Evolutionary conservation across 2,113 vertebrate species (phyloP).

Genomic region (Atractosteus spatula): DNA sequence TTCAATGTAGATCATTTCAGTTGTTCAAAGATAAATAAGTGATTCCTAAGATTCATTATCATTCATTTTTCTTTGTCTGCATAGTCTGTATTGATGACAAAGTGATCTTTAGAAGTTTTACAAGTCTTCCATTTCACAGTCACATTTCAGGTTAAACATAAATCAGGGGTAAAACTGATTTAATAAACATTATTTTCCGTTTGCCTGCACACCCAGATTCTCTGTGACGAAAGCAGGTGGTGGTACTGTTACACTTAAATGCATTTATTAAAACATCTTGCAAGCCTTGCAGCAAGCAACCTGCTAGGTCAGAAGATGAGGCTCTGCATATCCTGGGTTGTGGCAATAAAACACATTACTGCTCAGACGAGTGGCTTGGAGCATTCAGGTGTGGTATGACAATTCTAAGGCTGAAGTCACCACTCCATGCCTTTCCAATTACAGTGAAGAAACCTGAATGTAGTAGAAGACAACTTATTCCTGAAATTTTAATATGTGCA

Average conservation of each 20-base stretch:
- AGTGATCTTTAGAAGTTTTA: too few relatives aligned
- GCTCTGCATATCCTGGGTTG: background rate
- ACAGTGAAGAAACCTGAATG: slow-evolving; percentile 14
- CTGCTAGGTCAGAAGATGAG: background rate
- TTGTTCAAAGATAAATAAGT: slow-evolving; percentile 14
- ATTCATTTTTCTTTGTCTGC: slow-evolving; percentile 18
- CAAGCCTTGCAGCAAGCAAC: background rate
- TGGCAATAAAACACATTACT: slow-evolving; percentile 9
- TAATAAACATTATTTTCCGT: slow-evolving; percentile 37
- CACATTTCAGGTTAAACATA: slow-evolving; percentile 17
- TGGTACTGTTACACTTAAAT: slow-evolving; percentile 8
- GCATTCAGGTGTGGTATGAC: slow-evolving; percentile 9
- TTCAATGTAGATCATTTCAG: slow-evolving; percentile 20
- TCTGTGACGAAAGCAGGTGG: slow-evolving; percentile 25
- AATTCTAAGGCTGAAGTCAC: slow-evolving; percentile 2
- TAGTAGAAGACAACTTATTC: slow-evolving; percentile 5
- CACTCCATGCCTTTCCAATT: slow-evolving; percentile 17
- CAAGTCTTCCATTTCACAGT: background rate
- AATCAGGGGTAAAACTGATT: slow-evolving; percentile 16
- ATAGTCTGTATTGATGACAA: background rate
- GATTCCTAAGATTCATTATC: slow-evolving; percentile 21
- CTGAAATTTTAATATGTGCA: background rate
- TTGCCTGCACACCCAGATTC: slow-evolving; percentile 27
- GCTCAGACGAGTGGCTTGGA: background rate
- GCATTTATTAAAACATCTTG: slow-evolving; percentile 19